phyloP scores from a whole-genome alignment of 1,140 invertebrate genomes.

The Leptonema lineaticorne region DNA sequence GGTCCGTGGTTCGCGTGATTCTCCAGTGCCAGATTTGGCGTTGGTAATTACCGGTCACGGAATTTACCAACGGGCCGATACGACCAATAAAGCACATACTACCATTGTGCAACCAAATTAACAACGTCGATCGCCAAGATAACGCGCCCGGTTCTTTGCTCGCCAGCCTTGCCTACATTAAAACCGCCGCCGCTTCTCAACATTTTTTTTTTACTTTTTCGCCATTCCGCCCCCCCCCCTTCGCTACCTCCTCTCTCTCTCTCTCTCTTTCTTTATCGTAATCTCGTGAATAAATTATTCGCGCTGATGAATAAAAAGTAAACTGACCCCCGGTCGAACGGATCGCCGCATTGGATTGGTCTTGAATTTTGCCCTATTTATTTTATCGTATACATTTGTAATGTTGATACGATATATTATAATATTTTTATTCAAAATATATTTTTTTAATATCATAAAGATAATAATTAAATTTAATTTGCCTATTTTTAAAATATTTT shows the following conservation, averaged over 20 bases:
- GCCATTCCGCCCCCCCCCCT: too few relatives aligned
- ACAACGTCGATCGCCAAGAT: slow-evolving; percentile 3
- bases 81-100: slow-evolving; percentile 17
- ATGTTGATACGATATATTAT: too few relatives aligned
- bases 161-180: too few relatives aligned
- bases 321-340: not conserved
- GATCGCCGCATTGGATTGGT: not conserved
- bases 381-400: too few relatives aligned
- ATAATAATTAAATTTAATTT: too few relatives aligned
- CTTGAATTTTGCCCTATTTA: too few relatives aligned
- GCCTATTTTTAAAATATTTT: too few relatives aligned
- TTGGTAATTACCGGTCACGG: slow-evolving; percentile 18
- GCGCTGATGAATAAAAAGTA: not conserved
- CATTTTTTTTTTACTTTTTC: too few relatives aligned
- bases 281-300: not conserved
- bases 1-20: slow-evolving; percentile 11
- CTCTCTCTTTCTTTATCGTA: too few relatives aligned
- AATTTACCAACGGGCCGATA: slow-evolving; percentile 8
- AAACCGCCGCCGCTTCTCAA: not conserved
- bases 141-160: not conserved
- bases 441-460: too few relatives aligned
- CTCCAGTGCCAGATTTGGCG: slow-evolving; percentile 18
- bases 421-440: too few relatives aligned
- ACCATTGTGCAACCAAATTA: slow-evolving; percentile 19
- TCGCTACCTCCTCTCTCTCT: too few relatives aligned